Base-by-base conservation (phyloP, 2,888 invertebrate species). In the Copidosoma aretas region DNA sequence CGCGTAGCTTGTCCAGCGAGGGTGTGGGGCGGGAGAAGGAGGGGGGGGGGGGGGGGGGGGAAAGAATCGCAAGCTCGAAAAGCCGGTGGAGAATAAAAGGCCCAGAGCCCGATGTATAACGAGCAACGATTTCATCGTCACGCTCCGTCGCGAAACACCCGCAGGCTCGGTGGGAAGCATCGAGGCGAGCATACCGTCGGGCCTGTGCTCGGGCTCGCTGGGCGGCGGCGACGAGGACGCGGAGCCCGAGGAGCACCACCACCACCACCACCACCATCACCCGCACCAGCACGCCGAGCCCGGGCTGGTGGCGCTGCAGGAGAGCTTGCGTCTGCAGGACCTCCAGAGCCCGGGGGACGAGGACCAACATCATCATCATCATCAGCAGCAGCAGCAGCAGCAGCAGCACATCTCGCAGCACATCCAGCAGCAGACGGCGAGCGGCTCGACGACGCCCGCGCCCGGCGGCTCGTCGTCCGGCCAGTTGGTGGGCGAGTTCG, bases 91-190 rank as follows among this genome's bases (percentile, higher is more conserved):
- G n/a, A n/a, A n/a, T n/a, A n/a, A n/a, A n/a, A n/a, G n/a, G n/a
- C n/a, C n/a, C n/a, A n/a, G n/a, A n/a, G n/a, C n/a, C n/a, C n/a
- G n/a, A n/a, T n/a, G n/a, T n/a, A n/a, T n/a, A n/a, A n/a, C n/a
- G n/a, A n/a, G n/a, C n/a, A n/a, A n/a, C n/a, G n/a, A n/a, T n/a
- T n/a, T n/a, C n/a, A n/a, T n/a, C n/a, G n/a, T n/a, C n/a, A n/a
- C n/a, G n/a, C n/a, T n/a, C n/a, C n/a, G n/a, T n/a, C n/a, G 17
- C 24, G 21, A 21, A 52, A 41, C 41, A 41, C 52, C 62, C 61
- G 56, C 67, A 83, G 83, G 82, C 72, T 79, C 82, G 72, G 83
- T 83, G 67, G 82, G 83, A 60, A 83, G 81, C 73, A 83, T 83
- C 75, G 83, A 84, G 76, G 83, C 83, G 58, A 83, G 79, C 51